phyloP scores from a whole-genome alignment of 2,888 invertebrate genomes.

The Platycheirus albimanus region DNA sequence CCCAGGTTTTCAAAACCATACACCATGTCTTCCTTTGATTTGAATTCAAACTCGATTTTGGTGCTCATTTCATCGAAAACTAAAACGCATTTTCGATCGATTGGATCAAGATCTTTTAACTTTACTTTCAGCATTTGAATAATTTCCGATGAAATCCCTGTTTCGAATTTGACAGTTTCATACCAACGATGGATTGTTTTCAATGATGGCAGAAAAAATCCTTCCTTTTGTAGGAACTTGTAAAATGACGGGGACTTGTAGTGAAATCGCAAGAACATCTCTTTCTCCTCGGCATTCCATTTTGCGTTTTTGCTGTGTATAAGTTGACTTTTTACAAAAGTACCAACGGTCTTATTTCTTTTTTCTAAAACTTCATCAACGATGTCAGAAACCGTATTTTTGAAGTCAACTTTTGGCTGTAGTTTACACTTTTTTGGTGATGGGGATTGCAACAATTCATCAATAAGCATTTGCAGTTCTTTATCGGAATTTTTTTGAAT shows the following conservation, averaged over 20 bases:
- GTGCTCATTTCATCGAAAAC: slow-evolving; percentile 17
- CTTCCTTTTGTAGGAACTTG: slow-evolving; percentile 22
- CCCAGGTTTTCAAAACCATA: slow-evolving; percentile 20
- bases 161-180: neutral
- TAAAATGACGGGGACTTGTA: slow-evolving; percentile 10
- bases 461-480: no score
- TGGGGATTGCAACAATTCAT: no score
- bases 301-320: no score
- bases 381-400: no score
- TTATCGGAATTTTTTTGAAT: no score
- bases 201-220: neutral
- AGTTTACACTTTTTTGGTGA: no score
- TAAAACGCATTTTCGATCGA: neutral
- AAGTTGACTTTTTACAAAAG: no score
- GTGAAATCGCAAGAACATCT: neutral
- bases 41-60: slow-evolving; percentile 26
- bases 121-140: slow-evolving; percentile 14
- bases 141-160: slow-evolving; percentile 13
- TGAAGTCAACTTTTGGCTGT: no score
- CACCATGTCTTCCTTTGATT: slow-evolving; percentile 13
- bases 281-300: no score
- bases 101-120: neutral
- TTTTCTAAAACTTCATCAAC: no score
- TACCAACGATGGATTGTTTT: neutral
- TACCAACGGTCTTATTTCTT: no score